Percentiles rank a stretch among this genome's conserved stretches.
Evolutionary conservation across 1,140 invertebrate genomes (phyloP).

Genomic region (Brachionus paranguensis): DNA sequence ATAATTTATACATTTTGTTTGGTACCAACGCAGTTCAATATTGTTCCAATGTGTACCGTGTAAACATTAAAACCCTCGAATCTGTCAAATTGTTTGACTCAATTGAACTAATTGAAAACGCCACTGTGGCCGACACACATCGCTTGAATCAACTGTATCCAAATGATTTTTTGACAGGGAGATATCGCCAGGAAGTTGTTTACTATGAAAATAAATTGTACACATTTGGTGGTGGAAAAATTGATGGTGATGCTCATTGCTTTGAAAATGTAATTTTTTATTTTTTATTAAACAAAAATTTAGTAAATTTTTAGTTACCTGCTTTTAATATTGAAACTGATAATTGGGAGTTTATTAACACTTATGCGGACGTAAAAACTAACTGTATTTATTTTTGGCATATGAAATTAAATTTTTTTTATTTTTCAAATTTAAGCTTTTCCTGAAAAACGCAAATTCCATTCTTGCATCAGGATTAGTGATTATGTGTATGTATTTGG

Average conservation of each 20-base stretch:
- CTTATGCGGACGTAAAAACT: neutral
- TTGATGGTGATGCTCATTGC: constrained; percentile 1
- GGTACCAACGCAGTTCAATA: constrained; percentile 25
- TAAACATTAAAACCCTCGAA: constrained; percentile 14
- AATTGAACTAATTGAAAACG: neutral
- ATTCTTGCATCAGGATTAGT: neutral
- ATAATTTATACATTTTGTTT: constrained; percentile 35
- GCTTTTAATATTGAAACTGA: constrained; percentile 33
- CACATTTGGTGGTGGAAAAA: constrained; percentile 36
- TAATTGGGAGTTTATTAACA: constrained; percentile 25
- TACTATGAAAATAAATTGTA: constrained; percentile 17
- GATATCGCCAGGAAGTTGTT: constrained; percentile 29
- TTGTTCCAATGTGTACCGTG: constrained; percentile 32
- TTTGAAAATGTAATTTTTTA: constrained; percentile 3
- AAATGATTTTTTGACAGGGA: neutral
- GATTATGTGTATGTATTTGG: constrained; percentile 16
- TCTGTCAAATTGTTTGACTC: constrained; percentile 12
- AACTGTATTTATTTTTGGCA: neutral
- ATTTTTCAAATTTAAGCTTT: neutral
- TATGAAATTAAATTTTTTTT: neutral
- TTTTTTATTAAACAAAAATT: neutral
- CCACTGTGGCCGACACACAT: neutral
- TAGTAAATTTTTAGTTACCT: constrained; percentile 3
- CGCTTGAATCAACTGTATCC: neutral
- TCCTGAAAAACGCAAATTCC: constrained; percentile 34